Evolutionary conservation across 2,113 vertebrate species (phyloP).

Genomic region (Nerophis lumbriciformis): DNA sequence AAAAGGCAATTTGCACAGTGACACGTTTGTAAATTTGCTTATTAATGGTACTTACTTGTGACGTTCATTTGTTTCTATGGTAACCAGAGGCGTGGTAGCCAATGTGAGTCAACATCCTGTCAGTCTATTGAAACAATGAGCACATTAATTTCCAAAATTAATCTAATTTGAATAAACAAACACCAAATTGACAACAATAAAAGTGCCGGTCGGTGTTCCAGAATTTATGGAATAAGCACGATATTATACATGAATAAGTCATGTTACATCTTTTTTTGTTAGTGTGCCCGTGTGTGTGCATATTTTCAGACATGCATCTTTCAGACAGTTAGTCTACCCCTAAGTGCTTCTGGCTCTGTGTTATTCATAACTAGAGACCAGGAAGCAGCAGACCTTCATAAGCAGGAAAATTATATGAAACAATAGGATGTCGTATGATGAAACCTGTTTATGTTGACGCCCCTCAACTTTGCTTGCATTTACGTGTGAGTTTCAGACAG

Average conservation of each 20-base stretch:
- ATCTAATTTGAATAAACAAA: background rate
- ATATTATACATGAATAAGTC: slow-evolving; percentile 44
- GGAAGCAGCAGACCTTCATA: background rate
- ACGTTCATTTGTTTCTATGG: background rate
- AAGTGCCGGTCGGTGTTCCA: background rate
- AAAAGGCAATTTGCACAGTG: background rate
- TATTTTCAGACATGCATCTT: slow-evolving; percentile 25
- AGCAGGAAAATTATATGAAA: background rate
- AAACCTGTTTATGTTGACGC: too few relatives aligned
- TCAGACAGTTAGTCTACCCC: slow-evolving; percentile 26
- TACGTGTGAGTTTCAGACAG: too few relatives aligned
- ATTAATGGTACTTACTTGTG: background rate
- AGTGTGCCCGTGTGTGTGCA: background rate
- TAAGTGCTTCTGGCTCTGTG: slow-evolving; percentile 29
- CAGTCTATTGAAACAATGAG: too few relatives aligned
- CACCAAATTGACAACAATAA: background rate
- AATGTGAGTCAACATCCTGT: background rate
- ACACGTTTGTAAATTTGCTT: background rate
- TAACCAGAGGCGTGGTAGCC: background rate
- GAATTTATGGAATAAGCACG: slow-evolving; percentile 20
- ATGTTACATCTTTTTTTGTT: slow-evolving; percentile 1
- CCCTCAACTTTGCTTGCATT: too few relatives aligned
- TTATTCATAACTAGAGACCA: slow-evolving; percentile 11
- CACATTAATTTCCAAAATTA: too few relatives aligned
- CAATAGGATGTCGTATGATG: background rate